A percentile compares a stretch with the other conserved stretches of the same genome.
phyloP scores from a whole-genome alignment of 92 coral and sea anemone species.

The Phymanthus crucifer region DNA sequence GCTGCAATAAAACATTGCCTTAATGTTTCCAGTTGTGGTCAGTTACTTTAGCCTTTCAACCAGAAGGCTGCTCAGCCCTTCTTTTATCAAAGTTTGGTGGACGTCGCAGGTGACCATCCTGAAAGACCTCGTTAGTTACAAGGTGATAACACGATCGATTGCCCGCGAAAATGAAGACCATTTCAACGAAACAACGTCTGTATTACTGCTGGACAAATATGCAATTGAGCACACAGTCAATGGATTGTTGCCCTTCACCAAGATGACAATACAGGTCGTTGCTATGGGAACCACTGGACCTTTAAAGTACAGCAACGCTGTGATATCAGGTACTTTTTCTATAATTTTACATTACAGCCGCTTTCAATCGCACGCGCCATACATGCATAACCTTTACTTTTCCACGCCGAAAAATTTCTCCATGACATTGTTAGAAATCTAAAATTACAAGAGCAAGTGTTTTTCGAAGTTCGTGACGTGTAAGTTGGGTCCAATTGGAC shows the following conservation, averaged over 20 bases:
- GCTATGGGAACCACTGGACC: constrained; percentile 20
- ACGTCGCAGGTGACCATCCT: not conserved
- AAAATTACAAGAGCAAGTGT: too few relatives aligned
- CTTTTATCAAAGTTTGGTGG: constrained; percentile 12
- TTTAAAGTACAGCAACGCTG: not conserved
- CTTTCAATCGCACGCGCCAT: too few relatives aligned
- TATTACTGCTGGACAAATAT: not conserved
- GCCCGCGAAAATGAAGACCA: not conserved
- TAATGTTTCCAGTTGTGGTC: not conserved
- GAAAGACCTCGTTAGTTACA: not conserved
- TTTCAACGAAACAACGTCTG: not conserved
- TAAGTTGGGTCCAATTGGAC: too few relatives aligned
- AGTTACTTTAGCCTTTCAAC: not conserved
- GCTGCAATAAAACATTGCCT: too few relatives aligned
- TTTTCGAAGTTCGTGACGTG: too few relatives aligned
- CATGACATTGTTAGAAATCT: too few relatives aligned
- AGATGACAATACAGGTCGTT: constrained; percentile 12
- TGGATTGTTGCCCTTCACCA: not conserved
- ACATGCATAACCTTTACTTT: too few relatives aligned
- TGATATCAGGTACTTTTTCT: constrained; percentile 7
- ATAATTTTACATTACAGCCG: too few relatives aligned
- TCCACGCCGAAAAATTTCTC: too few relatives aligned
- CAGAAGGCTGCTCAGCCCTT: not conserved
- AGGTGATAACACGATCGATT: not conserved
- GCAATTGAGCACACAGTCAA: not conserved